Conservation (phyloP, 2,888 invertebrate genomes). For the Epistrophe eligans region DNA sequence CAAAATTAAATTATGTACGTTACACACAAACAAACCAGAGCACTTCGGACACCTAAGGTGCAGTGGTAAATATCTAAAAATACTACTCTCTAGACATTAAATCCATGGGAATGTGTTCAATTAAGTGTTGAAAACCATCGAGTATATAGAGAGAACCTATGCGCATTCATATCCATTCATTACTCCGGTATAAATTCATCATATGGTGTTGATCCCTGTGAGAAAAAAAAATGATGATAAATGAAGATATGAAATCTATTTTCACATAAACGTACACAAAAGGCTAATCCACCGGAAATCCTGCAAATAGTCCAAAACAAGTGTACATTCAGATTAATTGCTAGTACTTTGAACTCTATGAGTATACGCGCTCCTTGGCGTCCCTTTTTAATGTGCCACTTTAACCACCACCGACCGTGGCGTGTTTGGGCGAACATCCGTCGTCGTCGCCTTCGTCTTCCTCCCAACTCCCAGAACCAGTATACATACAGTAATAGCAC, state of each 20-base stretch:
- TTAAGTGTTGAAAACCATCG: constrained; percentile 58
- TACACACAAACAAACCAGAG: not conserved
- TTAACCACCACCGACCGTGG: constrained; percentile 43
- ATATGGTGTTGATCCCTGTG: constrained; percentile 66
- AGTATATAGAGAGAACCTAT: constrained; percentile 2
- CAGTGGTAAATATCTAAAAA: constrained; percentile 48
- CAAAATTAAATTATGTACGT: not conserved
- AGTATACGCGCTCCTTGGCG: not conserved
- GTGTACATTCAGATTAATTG: constrained; percentile 67
- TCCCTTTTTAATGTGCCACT: constrained; percentile 50
- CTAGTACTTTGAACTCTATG: constrained; percentile 51
- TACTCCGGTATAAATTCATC: constrained; percentile 33
- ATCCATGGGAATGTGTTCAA: constrained; percentile 71
- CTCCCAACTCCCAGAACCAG: constrained; percentile 8
- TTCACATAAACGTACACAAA: constrained; percentile 36
- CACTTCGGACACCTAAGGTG: not conserved
- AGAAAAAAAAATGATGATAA: constrained; percentile 40
- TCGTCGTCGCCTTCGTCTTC: not conserved
- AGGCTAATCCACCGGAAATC: constrained; percentile 71
- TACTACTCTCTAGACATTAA: constrained; percentile 34
- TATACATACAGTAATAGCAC: constrained; percentile 30
- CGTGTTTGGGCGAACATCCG: constrained; percentile 58
- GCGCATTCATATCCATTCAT: constrained; percentile 55
- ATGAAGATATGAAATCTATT: constrained; percentile 51
- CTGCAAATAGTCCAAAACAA: constrained; percentile 68